A percentile compares a stretch with the other conserved stretches of the same genome.
Conservation (phyloP, 2,113 vertebrate species). For the Calonectris borealis region DNA sequence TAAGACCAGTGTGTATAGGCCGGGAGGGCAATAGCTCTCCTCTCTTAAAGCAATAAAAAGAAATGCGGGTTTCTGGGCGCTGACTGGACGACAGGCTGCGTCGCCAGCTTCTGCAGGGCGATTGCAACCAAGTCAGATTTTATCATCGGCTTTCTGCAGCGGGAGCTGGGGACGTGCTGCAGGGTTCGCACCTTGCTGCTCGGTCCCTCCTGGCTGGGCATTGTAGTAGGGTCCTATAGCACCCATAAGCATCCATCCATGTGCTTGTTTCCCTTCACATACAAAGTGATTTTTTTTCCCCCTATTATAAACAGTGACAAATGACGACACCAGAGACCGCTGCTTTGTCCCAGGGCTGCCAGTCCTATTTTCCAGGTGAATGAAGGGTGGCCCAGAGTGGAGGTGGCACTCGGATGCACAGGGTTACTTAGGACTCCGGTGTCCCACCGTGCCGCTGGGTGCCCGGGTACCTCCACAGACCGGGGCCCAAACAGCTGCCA, state of each 20-base stretch:
- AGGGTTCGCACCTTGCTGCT: background rate
- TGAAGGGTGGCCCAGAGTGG: background rate
- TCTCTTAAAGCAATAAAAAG: rapidly evolving
- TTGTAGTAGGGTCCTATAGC: rapidly evolving
- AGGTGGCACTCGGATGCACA: rapidly evolving
- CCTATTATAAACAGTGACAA: background rate
- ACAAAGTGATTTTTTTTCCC: no score
- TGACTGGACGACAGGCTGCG: rapidly evolving
- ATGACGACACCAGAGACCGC: background rate
- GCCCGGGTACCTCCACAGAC: background rate
- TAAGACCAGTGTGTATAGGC: rapidly evolving
- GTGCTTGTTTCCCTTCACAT: background rate
- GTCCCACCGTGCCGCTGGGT: background rate
- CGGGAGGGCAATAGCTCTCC: background rate
- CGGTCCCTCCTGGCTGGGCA: background rate
- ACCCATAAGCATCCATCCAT: background rate
- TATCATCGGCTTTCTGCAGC: background rate
- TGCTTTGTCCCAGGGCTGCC: background rate
- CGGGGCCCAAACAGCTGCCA: background rate
- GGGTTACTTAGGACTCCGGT: rapidly evolving
- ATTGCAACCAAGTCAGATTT: rapidly evolving
- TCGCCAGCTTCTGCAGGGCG: background rate
- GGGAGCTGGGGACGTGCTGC: background rate
- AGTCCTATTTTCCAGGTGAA: rapidly evolving
- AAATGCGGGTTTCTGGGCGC: background rate